A percentile compares a stretch with the other conserved stretches of the same genome.
These are phyloP conservation scores for Sylvicola fuscatus DNA, from an alignment of 2,888 invertebrate species.

Conservation along the genomic window DNA sequence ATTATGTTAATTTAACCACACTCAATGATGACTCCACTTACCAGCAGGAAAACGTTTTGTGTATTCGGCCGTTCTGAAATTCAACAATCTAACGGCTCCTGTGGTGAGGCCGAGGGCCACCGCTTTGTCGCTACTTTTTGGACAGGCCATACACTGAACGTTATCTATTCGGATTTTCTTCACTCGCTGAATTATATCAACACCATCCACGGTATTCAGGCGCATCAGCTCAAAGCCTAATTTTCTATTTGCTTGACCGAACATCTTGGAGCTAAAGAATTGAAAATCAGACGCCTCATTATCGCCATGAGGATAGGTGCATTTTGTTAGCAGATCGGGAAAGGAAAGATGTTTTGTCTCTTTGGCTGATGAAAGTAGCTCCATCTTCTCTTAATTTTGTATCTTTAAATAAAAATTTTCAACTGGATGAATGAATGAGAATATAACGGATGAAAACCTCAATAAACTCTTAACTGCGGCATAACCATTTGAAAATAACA, in stretches of 20 bases:
- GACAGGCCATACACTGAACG: background rate
- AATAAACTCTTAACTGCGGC: too few species aligned
- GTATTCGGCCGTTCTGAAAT: background rate
- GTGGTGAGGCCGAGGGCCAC: background rate
- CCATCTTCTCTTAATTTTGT: slow-evolving; percentile 10
- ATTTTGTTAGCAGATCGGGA: slow-evolving; percentile 17
- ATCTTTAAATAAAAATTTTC: too few species aligned
- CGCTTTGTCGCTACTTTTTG: background rate
- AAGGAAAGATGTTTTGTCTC: slow-evolving; percentile 18
- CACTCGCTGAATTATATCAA: background rate
- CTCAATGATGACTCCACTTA: too few species aligned
- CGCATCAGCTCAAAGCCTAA: slow-evolving; percentile 19
- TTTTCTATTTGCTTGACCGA: slow-evolving; percentile 19
- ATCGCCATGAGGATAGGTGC: slow-evolving; percentile 15
- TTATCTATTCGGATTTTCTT: background rate
- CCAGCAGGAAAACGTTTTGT: background rate
- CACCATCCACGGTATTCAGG: background rate
- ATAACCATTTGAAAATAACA: too few species aligned
- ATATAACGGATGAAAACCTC: too few species aligned
- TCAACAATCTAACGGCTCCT: background rate
- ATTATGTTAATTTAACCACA: background rate
- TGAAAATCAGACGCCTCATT: slow-evolving; percentile 18
- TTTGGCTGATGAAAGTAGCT: slow-evolving; percentile 19
- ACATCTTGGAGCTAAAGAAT: slow-evolving; percentile 17
- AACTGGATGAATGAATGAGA: too few species aligned